Conservation (phyloP, 2,888 invertebrate species). For the Cataglyphis altisquamis region DNA sequence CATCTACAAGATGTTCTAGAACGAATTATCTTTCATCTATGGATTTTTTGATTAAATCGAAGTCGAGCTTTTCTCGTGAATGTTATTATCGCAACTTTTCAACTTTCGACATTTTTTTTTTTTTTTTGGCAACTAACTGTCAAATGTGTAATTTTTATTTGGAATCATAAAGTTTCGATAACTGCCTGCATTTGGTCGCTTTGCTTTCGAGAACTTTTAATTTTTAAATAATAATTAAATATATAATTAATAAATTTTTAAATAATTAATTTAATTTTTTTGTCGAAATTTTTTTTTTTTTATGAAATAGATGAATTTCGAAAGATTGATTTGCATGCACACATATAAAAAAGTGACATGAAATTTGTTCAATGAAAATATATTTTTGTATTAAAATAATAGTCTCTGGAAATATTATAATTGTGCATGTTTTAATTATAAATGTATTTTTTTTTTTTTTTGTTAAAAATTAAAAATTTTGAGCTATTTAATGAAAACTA, state of each 20-base stretch:
- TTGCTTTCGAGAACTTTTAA: neutral
- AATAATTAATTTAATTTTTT: no score
- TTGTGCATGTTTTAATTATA: neutral
- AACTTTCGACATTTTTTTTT: neutral
- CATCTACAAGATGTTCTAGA: neutral
- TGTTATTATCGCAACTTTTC: neutral
- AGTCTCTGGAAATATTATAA: neutral
- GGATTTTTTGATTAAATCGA: neutral
- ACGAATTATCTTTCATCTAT: neutral
- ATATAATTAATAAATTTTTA: no score
- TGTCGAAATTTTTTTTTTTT: neutral
- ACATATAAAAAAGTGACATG: neutral
- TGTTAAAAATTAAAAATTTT: neutral
- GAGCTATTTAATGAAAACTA: constrained; percentile 3
- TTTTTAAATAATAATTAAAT: neutral
- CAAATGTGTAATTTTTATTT: neutral
- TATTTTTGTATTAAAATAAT: neutral
- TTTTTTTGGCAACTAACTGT: neutral
- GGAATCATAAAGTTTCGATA: constrained; percentile 8
- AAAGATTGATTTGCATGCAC: neutral
- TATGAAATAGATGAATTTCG: neutral
- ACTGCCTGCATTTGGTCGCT: neutral
- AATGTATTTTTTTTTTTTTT: neutral
- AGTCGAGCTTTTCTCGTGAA: neutral
- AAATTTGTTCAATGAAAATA: neutral